A percentile compares a stretch with the other conserved stretches of the same genome.
These are phyloP conservation scores for Syrrhaptes paradoxus DNA, from an alignment of 2,113 vertebrate species.

Conservation along the genomic window DNA sequence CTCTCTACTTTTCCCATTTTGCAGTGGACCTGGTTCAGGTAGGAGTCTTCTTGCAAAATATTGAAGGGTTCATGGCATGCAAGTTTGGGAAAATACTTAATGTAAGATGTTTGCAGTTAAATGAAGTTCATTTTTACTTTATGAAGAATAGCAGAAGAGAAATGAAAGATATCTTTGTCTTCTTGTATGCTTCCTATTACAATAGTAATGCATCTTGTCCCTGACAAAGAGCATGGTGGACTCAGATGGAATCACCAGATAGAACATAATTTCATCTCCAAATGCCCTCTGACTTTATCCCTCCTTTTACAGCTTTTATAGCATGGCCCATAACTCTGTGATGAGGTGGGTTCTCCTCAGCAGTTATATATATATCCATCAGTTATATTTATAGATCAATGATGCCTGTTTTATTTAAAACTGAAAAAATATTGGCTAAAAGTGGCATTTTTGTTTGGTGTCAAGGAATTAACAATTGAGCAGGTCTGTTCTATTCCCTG, in stretches of 20 bases:
- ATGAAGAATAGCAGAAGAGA: background rate
- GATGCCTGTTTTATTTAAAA: background rate
- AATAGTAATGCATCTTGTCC: background rate
- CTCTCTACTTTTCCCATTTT: background rate
- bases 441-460: rapidly evolving
- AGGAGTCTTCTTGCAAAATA: background rate
- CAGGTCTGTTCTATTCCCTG: background rate
- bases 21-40: background rate
- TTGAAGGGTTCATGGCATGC: background rate
- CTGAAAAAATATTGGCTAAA: background rate
- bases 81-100: background rate
- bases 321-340: background rate
- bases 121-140: background rate
- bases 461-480: background rate
- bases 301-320: background rate
- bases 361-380: background rate
- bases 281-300: background rate
- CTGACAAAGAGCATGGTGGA: background rate
- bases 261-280: background rate
- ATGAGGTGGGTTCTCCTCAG: background rate
- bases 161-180: background rate
- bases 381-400: background rate
- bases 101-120: background rate
- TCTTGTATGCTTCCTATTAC: background rate
- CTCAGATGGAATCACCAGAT: background rate